Evolutionary conservation across 2,888 invertebrate genomes (phyloP), one percentile per base, ranked within the genome.

Genomic region (Morpho achilles): DNA sequence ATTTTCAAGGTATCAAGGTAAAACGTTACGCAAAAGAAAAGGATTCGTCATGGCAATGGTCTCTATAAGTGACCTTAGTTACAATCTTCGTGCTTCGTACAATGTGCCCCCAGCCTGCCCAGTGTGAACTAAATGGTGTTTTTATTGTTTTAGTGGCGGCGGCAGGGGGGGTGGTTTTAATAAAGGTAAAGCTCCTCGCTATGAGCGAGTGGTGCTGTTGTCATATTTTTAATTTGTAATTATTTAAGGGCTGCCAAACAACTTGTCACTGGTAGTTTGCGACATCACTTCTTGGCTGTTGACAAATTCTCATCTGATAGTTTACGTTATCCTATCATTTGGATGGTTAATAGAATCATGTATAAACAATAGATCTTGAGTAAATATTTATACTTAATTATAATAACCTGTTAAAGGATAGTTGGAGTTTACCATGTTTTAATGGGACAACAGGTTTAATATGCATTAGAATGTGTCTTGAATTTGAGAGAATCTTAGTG

Each of bases 141-240:
- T 93, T 93, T 94, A 94, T 95, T 95, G 95, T 95, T 96, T 94
- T 95, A 95, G 96, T 95, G 96, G 96, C 95, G 96, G 96, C 95
- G 94, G 95, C 94, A 95, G 94, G 93, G 94, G 94, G 95, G 96
- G 96, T 95, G 96, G 96, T 96, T 96, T 92, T 96, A 96, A 96
- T 93, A 97, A 97, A 97, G 97, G 97, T 97, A 97, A 97, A 95
- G 95, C 94, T 94, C 95, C 93, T 93, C 92, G 93, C 93, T 90
- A 91, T 91, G 91, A 91, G 87, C 92, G 93, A 92, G 91, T 91
- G 94, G 93, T 94, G 94, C 94, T 93, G 92, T 94, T 94, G 93
- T 92, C 90, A 92, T 87, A 87, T 87, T 89, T 79, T 86, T 86
- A 83, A 79, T 81, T 83, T 81, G 82, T 86, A 79, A 79, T 77